phyloP scores from a whole-genome alignment of 2,888 invertebrate species.

The Liopterus haemorrhoidalis region DNA sequence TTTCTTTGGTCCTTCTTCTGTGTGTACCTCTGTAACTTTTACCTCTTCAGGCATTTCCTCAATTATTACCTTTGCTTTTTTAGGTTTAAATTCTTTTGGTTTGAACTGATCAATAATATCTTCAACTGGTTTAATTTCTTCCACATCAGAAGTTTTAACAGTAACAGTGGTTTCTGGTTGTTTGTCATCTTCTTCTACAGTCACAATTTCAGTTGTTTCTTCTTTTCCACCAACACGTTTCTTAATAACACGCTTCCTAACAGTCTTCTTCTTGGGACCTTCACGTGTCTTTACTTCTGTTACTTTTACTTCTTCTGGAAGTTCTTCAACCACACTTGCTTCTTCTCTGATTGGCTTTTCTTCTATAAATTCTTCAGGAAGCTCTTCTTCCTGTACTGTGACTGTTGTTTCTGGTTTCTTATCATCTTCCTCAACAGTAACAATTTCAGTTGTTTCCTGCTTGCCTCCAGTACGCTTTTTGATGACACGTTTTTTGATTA shows the following conservation, averaged over 20 bases:
- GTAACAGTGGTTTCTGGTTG: conserved; percentile 38
- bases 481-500: conserved; percentile 44
- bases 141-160: conserved; percentile 23
- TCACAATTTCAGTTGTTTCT: conserved; percentile 40
- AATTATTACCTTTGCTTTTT: conserved; percentile 25
- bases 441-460: conserved; percentile 38
- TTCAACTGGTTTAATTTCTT: conserved; percentile 22
- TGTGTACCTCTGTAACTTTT: conserved; percentile 32
- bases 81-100: conserved; percentile 11
- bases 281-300: conserved; percentile 35
- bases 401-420: conserved; percentile 38
- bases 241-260: conserved; percentile 48
- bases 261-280: conserved; percentile 41
- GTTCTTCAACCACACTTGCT: conserved; percentile 31
- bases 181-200: conserved; percentile 38
- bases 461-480: conserved; percentile 41
- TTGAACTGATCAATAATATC: conserved; percentile 24
- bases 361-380: conserved; percentile 37
- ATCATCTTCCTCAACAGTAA: conserved; percentile 40
- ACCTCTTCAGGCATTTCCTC: conserved; percentile 40
- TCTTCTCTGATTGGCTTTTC: conserved; percentile 39
- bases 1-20: conserved; percentile 38
- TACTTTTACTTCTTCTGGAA: conserved; percentile 33
- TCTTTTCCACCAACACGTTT: conserved; percentile 43
- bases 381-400: conserved; percentile 33